phyloP scores from a whole-genome alignment of 2,888 invertebrate species.

The Maniola hyperantus region DNA sequence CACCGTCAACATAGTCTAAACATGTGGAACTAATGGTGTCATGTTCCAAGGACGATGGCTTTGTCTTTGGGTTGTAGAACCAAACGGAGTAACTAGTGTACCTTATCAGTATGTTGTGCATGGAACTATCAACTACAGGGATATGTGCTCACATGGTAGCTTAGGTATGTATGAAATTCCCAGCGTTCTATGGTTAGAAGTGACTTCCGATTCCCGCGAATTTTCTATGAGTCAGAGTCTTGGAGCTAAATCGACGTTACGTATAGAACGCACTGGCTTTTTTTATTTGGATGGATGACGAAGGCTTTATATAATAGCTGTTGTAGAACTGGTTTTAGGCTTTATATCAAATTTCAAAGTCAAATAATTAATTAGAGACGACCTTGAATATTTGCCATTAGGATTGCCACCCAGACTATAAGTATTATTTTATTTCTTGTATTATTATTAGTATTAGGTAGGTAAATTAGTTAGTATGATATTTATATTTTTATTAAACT shows the following conservation, averaged over 20 bases:
- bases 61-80: too few relatives aligned
- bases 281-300: background rate
- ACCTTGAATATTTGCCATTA: background rate
- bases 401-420: background rate
- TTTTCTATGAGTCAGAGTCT: constrained; percentile 10
- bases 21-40: too few relatives aligned
- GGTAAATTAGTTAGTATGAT: too few relatives aligned
- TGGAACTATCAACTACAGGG: too few relatives aligned
- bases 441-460: too few relatives aligned
- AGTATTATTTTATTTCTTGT: too few relatives aligned
- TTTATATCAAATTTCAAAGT: background rate
- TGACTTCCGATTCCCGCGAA: constrained; percentile 18
- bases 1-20: too few relatives aligned
- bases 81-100: too few relatives aligned
- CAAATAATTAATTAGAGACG: background rate
- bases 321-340: constrained; percentile 1
- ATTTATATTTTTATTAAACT: too few relatives aligned
- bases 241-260: constrained; percentile 11
- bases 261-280: background rate
- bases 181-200: background rate
- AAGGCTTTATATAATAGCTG: constrained; percentile 1
- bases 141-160: background rate
- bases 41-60: too few relatives aligned
- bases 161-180: constrained; percentile 3
- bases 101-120: too few relatives aligned